phyloP scores from a whole-genome alignment of 2,888 invertebrate species.

The Eubasilissa splendida region DNA sequence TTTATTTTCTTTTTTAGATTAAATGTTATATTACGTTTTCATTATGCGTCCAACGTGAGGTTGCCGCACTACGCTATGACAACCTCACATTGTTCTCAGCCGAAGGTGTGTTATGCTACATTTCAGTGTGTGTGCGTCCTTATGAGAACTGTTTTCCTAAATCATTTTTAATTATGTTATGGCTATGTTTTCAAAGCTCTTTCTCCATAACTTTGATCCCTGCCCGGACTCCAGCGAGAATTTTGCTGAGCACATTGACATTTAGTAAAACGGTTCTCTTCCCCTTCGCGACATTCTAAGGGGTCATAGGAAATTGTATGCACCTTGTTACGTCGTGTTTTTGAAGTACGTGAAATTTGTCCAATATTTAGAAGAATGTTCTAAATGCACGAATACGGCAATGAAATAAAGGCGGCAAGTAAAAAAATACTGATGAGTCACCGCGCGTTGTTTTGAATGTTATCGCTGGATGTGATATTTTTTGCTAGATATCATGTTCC shows the following conservation, averaged over 20 bases:
- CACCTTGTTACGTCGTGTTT: too few relatives aligned
- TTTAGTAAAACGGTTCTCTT: too few relatives aligned
- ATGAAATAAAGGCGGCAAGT: too few relatives aligned
- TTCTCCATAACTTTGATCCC: background rate
- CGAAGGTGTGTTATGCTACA: background rate
- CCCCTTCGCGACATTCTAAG: too few relatives aligned
- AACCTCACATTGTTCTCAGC: background rate
- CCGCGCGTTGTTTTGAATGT: background rate
- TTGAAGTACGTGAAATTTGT: background rate
- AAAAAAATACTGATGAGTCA: too few relatives aligned
- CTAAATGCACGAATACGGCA: too few relatives aligned
- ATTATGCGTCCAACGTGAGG: too few relatives aligned
- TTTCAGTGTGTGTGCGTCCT: background rate
- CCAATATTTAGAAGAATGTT: background rate
- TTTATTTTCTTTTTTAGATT: too few relatives aligned
- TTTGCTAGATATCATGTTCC: background rate
- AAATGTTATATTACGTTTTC: too few relatives aligned
- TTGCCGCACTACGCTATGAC: background rate
- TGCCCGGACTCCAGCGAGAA: background rate
- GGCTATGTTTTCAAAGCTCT: slow-evolving; percentile 26
- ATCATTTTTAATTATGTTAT: slow-evolving; percentile 49
- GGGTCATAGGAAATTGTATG: too few relatives aligned
- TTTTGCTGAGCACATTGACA: background rate
- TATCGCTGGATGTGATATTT: background rate
- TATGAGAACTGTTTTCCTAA: slow-evolving; percentile 8